Conservation (phyloP, 2,797 vertebrate genomes). For the Lindbergichthys nudifrons region DNA sequence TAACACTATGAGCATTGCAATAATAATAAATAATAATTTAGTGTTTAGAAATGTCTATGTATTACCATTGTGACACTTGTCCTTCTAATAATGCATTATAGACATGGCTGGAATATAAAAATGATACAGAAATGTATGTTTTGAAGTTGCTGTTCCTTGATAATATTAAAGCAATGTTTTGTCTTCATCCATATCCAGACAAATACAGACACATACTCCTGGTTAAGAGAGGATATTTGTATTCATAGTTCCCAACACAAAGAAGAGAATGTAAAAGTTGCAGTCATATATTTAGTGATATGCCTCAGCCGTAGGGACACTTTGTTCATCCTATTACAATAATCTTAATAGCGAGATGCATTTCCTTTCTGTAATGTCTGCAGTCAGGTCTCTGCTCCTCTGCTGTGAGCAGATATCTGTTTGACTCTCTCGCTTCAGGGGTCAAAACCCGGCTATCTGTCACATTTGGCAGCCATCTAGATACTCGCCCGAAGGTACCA, state of each 20-base stretch:
- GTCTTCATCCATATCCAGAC: slow-evolving; percentile 3
- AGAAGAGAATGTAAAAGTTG: slow-evolving; percentile 6
- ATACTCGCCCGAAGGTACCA: slow-evolving; percentile 49
- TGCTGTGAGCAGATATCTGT: slow-evolving; percentile 61
- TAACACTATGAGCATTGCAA: no score
- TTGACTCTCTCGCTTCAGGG: slow-evolving; percentile 62
- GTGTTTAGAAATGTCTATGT: no score
- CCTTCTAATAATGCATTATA: no score
- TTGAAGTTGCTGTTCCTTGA: neutral
- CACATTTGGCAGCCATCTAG: slow-evolving; percentile 66
- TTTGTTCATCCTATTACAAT: slow-evolving; percentile 46
- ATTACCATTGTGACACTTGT: no score
- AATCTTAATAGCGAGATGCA: slow-evolving; percentile 49
- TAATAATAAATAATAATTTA: no score
- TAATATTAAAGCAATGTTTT: slow-evolving; percentile 12
- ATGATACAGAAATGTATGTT: neutral
- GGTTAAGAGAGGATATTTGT: slow-evolving; percentile 8
- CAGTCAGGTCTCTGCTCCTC: slow-evolving; percentile 52
- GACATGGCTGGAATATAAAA: no score
- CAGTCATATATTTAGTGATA: slow-evolving; percentile 23
- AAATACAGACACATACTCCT: slow-evolving; percentile 6
- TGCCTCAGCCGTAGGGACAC: slow-evolving; percentile 27
- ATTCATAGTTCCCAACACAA: slow-evolving; percentile 12
- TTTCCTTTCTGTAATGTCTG: slow-evolving; percentile 52
- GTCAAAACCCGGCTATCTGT: slow-evolving; percentile 65